Evolutionary conservation across 1,140 invertebrate species (phyloP), one percentile per base, ranked within the genome.

Genomic region (Polyergus mexicanus): DNA sequence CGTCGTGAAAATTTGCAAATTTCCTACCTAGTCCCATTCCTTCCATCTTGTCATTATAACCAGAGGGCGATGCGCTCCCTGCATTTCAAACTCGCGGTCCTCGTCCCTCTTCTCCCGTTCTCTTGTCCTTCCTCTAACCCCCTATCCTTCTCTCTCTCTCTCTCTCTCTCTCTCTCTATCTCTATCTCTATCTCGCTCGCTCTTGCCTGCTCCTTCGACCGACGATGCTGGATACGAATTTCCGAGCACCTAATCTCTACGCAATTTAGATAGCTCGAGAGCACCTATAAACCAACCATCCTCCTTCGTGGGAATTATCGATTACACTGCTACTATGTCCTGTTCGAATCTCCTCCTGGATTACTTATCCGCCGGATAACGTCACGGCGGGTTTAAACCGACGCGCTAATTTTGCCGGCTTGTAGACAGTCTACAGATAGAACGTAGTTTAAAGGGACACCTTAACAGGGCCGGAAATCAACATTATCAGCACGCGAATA

Each of bases 1-100:
- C 91, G 90, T 93, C 90, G 86, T 83, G 92, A 93, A 94, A 94
- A 94, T 94, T 94, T 94, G 92, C 93, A 93, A 94, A 94, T 94
- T 94, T 94, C 93, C 92, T 91, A 90, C 89, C 77, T n/a, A 51
- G 86, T 88, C 74, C 65, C 38, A 47, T 80, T 72, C 88, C 88
- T 81, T 78, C 85, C 84, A 88, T 88, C 90, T 90, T 87, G 88
- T 85, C 80, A 80, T 89, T 90, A 80, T 90, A 90, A 90, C 78
- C 75, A 65, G 78, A 32, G 80, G 65, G 63, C 35, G 63, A 71
- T 83, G 65, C 66, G 60, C 72, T 63, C 76, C 62, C 74, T 66
- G 71, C 69, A 86, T 85, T 84, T 88, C 85, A 65, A 71, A 83
- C 69, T 84, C 51, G 22, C 62, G 16, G 32, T 38, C 81, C 86